These are phyloP conservation scores for Andrena flavipes DNA, from an alignment of 2,888 invertebrate species.

Conservation along the genomic window DNA sequence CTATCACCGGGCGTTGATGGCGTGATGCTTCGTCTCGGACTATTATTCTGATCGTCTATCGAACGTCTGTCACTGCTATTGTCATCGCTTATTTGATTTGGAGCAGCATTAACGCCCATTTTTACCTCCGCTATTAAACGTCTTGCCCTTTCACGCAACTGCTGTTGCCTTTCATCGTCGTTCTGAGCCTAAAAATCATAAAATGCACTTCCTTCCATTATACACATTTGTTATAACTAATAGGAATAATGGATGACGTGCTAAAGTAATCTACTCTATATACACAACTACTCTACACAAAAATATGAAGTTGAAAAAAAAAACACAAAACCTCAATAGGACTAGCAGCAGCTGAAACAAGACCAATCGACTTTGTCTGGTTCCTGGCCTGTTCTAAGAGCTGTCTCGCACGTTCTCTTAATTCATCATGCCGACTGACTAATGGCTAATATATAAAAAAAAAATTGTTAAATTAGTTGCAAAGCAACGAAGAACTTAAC, in stretches of 20 bases:
- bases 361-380: conserved; percentile 84
- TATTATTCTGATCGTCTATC: conserved; percentile 83
- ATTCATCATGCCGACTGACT: conserved; percentile 92
- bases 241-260: neutral
- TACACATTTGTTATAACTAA: neutral
- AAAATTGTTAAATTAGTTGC: conserved; percentile 69
- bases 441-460: conserved; percentile 87
- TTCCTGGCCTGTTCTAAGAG: conserved; percentile 92
- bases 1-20: conserved; percentile 83
- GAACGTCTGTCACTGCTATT: conserved; percentile 82
- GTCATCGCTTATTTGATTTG: conserved; percentile 81
- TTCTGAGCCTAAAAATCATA: conserved; percentile 85
- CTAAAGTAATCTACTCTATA: neutral
- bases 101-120: conserved; percentile 86
- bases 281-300: conserved; percentile 27
- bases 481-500: conserved; percentile 19
- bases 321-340: conserved; percentile 84
- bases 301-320: conserved; percentile 35
- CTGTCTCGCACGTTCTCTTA: conserved; percentile 93
- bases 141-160: conserved; percentile 94
- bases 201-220: neutral
- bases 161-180: conserved; percentile 94
- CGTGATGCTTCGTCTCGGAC: conserved; percentile 82
- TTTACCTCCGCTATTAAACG: conserved; percentile 95
- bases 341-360: conserved; percentile 86